phyloP scores from a whole-genome alignment of 2,797 vertebrate genomes.

The Silurus lanzhouensis region DNA sequence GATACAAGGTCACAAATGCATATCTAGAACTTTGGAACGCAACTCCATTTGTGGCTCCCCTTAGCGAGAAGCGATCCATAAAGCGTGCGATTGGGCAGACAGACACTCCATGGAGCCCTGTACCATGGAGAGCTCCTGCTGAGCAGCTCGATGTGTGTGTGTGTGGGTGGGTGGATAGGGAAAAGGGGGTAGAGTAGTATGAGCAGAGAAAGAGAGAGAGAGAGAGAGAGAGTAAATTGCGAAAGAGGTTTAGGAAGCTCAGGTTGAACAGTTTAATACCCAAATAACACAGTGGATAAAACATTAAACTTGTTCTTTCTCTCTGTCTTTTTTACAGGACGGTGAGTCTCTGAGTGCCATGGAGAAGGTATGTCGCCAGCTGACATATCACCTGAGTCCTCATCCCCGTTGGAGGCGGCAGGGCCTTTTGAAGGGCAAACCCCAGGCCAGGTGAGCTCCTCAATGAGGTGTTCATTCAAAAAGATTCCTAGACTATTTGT shows the following conservation, averaged over 20 bases:
- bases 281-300: neutral
- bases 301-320: neutral
- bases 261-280: slow-evolving; percentile 6
- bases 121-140: slow-evolving; percentile 20
- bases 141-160: slow-evolving; percentile 21
- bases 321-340: slow-evolving; percentile 74
- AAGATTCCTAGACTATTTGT: neutral
- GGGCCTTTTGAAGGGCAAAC: slow-evolving; percentile 89
- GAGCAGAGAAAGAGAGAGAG: slow-evolving; percentile 10
- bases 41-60: neutral
- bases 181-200: neutral
- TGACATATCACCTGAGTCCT: slow-evolving; percentile 95
- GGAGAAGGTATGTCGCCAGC: slow-evolving; percentile 96
- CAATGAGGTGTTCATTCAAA: neutral
- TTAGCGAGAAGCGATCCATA: slow-evolving; percentile 33
- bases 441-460: slow-evolving; percentile 86
- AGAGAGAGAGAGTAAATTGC: neutral
- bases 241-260: neutral
- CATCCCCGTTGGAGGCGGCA: slow-evolving; percentile 91
- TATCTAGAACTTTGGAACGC: neutral
- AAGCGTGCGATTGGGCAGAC: slow-evolving; percentile 34
- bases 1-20: slow-evolving; percentile 1
- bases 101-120: slow-evolving; percentile 14
- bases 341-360: slow-evolving; percentile 87
- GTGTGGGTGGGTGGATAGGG: slow-evolving; percentile 6